Conservation (phyloP, 2,888 invertebrate genomes). For the Drosophila nigricruria region DNA sequence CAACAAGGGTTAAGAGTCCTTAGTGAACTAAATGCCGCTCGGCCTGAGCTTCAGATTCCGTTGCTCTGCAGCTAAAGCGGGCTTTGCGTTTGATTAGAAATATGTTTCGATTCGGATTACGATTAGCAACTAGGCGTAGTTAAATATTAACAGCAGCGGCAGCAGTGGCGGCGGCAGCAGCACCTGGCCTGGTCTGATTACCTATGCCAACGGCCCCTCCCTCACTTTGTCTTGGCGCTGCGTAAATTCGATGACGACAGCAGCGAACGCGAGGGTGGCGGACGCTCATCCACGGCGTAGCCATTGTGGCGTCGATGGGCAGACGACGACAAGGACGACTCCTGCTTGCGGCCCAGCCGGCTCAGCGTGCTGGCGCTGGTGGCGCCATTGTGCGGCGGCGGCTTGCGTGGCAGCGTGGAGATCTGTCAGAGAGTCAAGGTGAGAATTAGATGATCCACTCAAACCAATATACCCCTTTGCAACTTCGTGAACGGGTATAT, state of each 20-base stretch:
- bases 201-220: not conserved
- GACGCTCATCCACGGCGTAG: constrained; percentile 81
- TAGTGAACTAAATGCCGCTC: constrained; percentile 36
- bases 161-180: constrained; percentile 41
- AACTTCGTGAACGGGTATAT: too few relatives aligned
- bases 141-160: constrained; percentile 52
- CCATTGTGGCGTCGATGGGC: constrained; percentile 68
- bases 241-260: constrained; percentile 82
- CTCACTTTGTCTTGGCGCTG: constrained; percentile 67
- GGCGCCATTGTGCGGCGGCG: constrained; percentile 71
- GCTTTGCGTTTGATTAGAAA: constrained; percentile 55
- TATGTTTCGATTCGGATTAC: constrained; percentile 57
- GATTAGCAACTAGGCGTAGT: constrained; percentile 55
- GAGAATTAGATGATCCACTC: too few relatives aligned
- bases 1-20: constrained; percentile 71
- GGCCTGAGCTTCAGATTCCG: constrained; percentile 1
- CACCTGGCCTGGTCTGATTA: constrained; percentile 28
- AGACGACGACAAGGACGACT: constrained; percentile 57
- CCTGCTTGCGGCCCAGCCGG: constrained; percentile 76
- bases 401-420: constrained; percentile 83
- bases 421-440: constrained; percentile 53
- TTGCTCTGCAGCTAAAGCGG: constrained; percentile 2
- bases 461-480: not conserved
- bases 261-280: constrained; percentile 80
- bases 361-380: constrained; percentile 78